Percentiles rank a stretch among this genome's conserved stretches.
Evolutionary conservation across 2,797 vertebrate genomes (phyloP).

Genomic region (Corythornis leucogaster): DNA sequence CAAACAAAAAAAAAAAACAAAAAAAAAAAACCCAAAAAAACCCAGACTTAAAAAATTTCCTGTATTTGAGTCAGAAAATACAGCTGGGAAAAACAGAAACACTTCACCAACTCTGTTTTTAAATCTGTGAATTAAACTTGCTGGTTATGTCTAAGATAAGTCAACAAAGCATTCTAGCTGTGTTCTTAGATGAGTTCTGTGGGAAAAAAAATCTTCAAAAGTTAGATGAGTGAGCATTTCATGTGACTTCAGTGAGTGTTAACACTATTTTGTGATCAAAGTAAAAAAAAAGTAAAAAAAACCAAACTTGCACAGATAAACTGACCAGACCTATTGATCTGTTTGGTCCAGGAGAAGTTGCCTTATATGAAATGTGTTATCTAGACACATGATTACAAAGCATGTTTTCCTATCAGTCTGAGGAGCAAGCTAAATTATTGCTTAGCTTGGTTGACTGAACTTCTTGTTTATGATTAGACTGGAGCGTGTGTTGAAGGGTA

Average conservation of each 20-base stretch:
- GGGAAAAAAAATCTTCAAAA: not conserved
- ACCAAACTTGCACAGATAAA: not conserved
- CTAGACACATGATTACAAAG: not conserved
- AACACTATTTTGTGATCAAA: not conserved
- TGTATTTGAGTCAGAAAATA: not conserved
- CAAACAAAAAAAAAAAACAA: too few species aligned
- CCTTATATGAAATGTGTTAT: not conserved
- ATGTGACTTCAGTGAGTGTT: not conserved
- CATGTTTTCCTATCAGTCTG: not conserved
- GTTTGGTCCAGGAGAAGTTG: not conserved
- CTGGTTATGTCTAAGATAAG: not conserved
- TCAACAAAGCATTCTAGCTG: not conserved
- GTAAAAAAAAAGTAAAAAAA: not conserved
- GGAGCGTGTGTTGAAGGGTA: not conserved
- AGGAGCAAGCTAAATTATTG: not conserved
- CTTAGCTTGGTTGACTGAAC: not conserved
- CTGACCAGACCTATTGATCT: not conserved
- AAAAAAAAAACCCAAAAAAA: not conserved
- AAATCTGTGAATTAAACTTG: not conserved
- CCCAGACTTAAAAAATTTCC: not conserved
- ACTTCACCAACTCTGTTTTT: not conserved
- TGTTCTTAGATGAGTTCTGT: not conserved
- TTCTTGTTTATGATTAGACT: not conserved
- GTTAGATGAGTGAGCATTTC: not conserved
- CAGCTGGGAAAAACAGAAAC: not conserved